phyloP scores from a whole-genome alignment of 2,113 vertebrate genomes.

The Orientallactaga bullata region DNA sequence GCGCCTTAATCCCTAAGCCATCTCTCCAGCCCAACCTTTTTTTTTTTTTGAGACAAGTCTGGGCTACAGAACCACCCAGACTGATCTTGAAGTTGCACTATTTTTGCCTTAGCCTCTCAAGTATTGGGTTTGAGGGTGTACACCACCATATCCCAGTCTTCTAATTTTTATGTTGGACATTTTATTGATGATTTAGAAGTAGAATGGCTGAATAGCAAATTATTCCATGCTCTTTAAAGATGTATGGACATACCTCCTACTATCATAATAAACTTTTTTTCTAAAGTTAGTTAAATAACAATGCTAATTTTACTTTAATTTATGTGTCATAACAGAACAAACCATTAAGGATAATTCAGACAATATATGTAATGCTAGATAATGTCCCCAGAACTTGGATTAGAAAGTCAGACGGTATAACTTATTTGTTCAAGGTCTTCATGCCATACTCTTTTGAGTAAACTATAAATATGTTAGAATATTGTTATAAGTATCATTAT shows the following conservation, averaged over 20 bases:
- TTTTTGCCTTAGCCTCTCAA: no score
- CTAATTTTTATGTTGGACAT: not conserved
- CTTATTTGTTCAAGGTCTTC: not conserved
- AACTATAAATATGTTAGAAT: not conserved
- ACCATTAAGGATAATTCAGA: not conserved
- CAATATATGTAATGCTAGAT: not conserved
- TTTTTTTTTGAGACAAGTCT: no score
- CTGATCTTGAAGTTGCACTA: no score
- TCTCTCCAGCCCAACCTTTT: no score
- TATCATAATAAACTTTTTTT: not conserved
- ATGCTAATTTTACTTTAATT: not conserved
- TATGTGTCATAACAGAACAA: not conserved
- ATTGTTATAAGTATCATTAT: not conserved
- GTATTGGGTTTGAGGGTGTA: no score
- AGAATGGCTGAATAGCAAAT: constrained; percentile 18
- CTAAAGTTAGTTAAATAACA: constrained; percentile 43
- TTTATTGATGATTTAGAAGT: not conserved
- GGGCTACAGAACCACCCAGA: no score
- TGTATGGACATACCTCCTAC: not conserved
- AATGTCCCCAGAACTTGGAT: not conserved
- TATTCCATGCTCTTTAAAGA: not conserved
- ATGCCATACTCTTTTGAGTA: not conserved
- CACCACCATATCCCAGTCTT: not conserved
- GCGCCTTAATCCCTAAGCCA: no score
- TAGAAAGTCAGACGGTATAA: constrained; percentile 4